These are phyloP conservation scores for Lophochroa leadbeateri DNA, from an alignment of 2,113 vertebrate genomes.

Conservation along the genomic window DNA sequence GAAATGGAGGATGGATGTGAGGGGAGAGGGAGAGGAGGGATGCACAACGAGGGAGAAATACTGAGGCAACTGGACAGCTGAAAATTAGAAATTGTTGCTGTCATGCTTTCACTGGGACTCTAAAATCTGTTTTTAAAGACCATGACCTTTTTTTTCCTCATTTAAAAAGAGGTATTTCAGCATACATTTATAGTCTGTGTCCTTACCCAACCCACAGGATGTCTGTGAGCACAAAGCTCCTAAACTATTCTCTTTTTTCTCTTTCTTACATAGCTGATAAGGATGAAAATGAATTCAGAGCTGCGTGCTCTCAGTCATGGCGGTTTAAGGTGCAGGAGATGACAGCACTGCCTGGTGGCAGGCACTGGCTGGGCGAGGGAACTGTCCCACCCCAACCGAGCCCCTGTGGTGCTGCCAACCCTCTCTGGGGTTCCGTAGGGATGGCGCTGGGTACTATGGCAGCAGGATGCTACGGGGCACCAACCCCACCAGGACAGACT, in stretches of 20 bases:
- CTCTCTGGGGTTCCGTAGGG: background rate
- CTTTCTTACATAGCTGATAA: background rate
- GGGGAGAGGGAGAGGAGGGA: slow-evolving; percentile 39
- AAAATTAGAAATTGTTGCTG: slow-evolving; percentile 63
- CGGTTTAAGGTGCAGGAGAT: background rate
- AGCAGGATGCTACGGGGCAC: background rate
- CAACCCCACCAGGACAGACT: background rate
- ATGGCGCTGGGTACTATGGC: background rate
- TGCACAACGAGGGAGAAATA: background rate
- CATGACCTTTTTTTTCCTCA: background rate
- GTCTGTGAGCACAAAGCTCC: background rate
- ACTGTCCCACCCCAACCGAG: background rate
- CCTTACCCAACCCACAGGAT: background rate
- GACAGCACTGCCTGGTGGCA: background rate
- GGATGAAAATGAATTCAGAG: slow-evolving; percentile 2
- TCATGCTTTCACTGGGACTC: slow-evolving; percentile 27
- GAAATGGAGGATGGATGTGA: slow-evolving; percentile 70
- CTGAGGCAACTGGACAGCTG: slow-evolving; percentile 26
- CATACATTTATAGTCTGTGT: background rate
- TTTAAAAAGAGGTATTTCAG: slow-evolving; percentile 57
- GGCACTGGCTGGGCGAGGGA: accelerated
- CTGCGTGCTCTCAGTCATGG: background rate
- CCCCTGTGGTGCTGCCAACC: background rate
- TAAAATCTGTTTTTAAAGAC: slow-evolving; percentile 25
- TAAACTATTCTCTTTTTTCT: background rate